phyloP scores from a whole-genome alignment of 2,113 vertebrate genomes.

The Hydrochoerus hydrochaeris region DNA sequence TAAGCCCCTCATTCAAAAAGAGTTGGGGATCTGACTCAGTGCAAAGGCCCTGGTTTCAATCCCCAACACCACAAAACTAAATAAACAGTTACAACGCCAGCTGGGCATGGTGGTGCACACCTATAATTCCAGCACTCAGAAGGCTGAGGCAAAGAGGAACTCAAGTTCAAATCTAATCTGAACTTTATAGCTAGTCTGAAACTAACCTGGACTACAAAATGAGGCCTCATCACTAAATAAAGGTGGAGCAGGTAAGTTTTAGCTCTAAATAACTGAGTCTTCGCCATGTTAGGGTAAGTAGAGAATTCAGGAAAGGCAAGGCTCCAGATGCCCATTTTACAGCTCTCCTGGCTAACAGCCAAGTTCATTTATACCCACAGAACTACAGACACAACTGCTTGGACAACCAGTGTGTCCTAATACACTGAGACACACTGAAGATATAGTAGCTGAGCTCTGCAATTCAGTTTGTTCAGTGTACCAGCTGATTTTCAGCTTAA shows the following conservation, averaged over 20 bases:
- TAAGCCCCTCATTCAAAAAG: neutral
- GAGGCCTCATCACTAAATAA: neutral
- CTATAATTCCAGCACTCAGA: neutral
- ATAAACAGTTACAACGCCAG: neutral
- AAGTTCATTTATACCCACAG: neutral
- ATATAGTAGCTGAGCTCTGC: neutral
- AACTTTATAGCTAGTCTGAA: neutral
- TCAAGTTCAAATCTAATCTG: neutral
- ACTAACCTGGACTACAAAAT: neutral
- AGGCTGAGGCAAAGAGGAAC: neutral
- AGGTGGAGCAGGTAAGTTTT: neutral
- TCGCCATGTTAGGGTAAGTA: neutral
- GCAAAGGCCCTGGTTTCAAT: neutral
- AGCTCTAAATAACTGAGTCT: neutral
- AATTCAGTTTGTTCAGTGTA: neutral
- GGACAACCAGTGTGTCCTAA: neutral
- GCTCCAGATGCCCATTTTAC: neutral
- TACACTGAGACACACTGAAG: neutral
- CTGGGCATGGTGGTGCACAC: neutral
- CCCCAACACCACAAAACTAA: neutral
- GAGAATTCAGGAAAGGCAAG: neutral
- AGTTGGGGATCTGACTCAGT: neutral
- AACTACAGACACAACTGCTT: neutral
- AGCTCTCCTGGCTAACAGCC: conserved; percentile 7
- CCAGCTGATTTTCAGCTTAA: neutral